phyloP scores from a whole-genome alignment of 2,797 vertebrate species.

The Pelochelys cantorii region DNA sequence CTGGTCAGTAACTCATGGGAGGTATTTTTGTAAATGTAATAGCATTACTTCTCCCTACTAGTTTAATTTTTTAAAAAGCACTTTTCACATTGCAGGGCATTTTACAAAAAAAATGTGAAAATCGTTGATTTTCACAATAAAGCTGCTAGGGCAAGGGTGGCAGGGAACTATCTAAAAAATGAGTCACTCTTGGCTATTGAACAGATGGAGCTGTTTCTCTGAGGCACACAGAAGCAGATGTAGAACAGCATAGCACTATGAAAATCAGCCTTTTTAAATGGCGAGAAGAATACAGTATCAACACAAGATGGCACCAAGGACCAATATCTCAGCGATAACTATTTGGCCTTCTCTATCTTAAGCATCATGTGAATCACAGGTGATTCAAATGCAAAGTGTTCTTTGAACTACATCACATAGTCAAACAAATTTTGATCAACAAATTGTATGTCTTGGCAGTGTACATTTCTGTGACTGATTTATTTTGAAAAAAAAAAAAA shows the following conservation, averaged over 20 bases:
- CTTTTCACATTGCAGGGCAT: accelerated
- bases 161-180: accelerated
- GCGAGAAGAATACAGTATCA: neutral
- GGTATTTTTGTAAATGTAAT: accelerated
- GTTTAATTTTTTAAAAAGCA: neutral
- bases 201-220: neutral
- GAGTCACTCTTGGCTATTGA: accelerated
- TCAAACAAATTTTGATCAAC: conserved; percentile 15
- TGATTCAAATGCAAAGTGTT: conserved; percentile 24
- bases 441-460: neutral
- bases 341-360: conserved; percentile 34
- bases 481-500: neutral
- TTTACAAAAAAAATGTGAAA: neutral
- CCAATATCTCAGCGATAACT: conserved; percentile 57
- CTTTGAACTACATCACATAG: conserved; percentile 23
- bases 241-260: accelerated
- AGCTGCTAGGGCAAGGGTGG: accelerated
- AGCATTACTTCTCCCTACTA: neutral
- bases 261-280: accelerated
- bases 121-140: accelerated
- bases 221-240: accelerated
- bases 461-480: neutral
- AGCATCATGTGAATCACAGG: conserved; percentile 22
- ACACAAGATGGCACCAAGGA: conserved; percentile 81
- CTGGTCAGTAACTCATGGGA: neutral